Base-by-base conservation (phyloP, 2,797 vertebrate species). In the Hypotaenidia okinawae region DNA sequence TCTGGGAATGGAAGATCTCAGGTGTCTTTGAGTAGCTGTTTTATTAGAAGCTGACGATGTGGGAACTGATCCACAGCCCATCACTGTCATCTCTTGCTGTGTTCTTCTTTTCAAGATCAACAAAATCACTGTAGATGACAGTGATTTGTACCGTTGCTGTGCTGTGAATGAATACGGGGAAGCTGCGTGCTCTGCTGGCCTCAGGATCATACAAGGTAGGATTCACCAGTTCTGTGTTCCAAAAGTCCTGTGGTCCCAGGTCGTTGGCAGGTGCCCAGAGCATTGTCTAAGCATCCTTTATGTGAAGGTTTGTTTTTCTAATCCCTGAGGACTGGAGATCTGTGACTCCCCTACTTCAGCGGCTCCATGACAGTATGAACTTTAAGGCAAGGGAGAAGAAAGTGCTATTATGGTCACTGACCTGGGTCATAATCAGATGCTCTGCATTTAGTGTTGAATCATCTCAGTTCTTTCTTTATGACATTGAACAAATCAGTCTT, bases 121-220 rank as follows among this genome's bases (percentile, higher is more conserved):
- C 43, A 97, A 97, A 64, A 96, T 99, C 76, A 98, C 96, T 1
- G 30, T 75, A 5, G 93, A 82, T 6, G 98, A 99, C 88, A 90
- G 95, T 1, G 99, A 98, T 58, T 90, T 98, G 23, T 99, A 98
- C 91, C 98, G 97, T 94, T 99, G 98, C 93, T 93, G n/a, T 10
- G 99, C 98, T 13, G 81, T 88, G 28, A 99, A 99, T 43, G 86
- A 97, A 28, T 99, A 97, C 0, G 99, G 99, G 25, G 98, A 98
- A 97, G 99, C 99, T 63, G 41, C 96, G 1, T 99, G 98, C 96
- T 96, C 97, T 2, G 96, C 94, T 9, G 97, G 97, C 55, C 97
- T 99, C 91, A 98, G 95, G 13, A 96, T 99, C 77, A 96, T 97
- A 45, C 98, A 98, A 95, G 99, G 99, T 99, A 94, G 77, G 94